A percentile compares a stretch with the other conserved stretches of the same genome.
Conservation (phyloP, 2,888 invertebrate genomes). For the Drosophila neutralis region DNA sequence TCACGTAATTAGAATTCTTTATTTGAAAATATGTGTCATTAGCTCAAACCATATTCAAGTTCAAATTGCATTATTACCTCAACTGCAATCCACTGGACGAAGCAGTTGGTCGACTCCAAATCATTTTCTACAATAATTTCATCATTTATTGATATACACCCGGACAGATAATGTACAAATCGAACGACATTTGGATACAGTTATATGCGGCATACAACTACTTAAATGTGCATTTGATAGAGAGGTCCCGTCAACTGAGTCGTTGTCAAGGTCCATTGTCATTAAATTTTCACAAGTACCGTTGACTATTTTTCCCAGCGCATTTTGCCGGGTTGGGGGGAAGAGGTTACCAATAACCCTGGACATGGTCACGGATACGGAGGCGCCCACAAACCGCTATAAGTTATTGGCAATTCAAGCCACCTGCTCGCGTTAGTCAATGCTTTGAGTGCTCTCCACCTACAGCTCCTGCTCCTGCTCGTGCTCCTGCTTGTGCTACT, state of each 20-base stretch:
- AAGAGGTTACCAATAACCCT: neutral
- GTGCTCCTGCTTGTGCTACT: neutral
- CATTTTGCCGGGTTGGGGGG: conserved; percentile 47
- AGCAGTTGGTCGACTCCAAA: conserved; percentile 33
- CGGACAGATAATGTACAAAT: conserved; percentile 38
- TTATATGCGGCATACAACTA: conserved; percentile 3
- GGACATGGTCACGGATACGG: conserved; percentile 13
- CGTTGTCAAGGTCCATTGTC: conserved; percentile 53
- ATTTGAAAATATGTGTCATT: neutral
- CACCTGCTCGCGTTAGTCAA: conserved; percentile 62
- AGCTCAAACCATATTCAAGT: neutral
- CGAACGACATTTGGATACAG: conserved; percentile 6
- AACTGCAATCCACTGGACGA: conserved; percentile 17
- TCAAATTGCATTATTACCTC: neutral
- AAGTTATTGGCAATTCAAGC: conserved; percentile 73
- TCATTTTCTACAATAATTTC: conserved; percentile 41
- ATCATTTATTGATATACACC: conserved; percentile 66
- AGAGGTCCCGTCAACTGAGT: conserved; percentile 7
- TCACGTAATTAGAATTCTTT: neutral
- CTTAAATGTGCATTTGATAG: conserved; percentile 26
- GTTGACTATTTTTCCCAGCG: conserved; percentile 50
- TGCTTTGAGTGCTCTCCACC: neutral
- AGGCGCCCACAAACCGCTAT: conserved; percentile 12
- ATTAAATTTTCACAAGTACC: conserved; percentile 72
- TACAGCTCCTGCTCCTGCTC: neutral